Conservation (phyloP, 2,113 vertebrate species). For the Sterrhoptilus dennistouni region DNA sequence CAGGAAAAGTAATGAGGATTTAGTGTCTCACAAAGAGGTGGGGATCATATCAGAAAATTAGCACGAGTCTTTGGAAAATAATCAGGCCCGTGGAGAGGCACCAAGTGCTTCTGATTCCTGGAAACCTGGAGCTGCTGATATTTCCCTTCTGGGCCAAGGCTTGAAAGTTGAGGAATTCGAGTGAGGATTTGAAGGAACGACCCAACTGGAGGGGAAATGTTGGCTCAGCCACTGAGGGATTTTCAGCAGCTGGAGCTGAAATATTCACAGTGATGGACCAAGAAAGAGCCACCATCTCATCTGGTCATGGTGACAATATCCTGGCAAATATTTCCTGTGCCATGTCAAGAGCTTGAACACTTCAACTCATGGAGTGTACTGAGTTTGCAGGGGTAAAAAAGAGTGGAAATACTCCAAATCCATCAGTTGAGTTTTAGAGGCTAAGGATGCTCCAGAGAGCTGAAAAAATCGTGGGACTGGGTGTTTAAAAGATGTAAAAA, state of each 20-base stretch:
- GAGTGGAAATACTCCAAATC: not conserved
- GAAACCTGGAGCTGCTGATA: not conserved
- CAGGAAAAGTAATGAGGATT: constrained; percentile 86
- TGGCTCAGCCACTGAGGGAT: accelerated
- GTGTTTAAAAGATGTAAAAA: not conserved
- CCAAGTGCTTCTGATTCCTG: constrained; percentile 23
- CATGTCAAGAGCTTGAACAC: not conserved
- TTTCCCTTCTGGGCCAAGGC: not conserved
- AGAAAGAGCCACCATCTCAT: not conserved
- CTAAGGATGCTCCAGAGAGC: not conserved
- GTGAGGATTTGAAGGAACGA: not conserved
- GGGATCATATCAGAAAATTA: constrained; percentile 85
- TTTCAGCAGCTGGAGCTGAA: not conserved
- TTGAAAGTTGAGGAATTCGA: constrained; percentile 9
- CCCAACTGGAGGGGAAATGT: not conserved
- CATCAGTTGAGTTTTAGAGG: not conserved
- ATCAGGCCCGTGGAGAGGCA: constrained; percentile 72
- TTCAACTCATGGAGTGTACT: accelerated
- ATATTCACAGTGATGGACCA: accelerated
- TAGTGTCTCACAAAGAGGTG: constrained; percentile 79
- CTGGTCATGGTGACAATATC: not conserved
- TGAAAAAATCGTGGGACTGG: accelerated
- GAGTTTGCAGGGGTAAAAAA: not conserved
- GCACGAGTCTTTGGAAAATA: constrained; percentile 77
- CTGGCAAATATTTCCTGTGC: not conserved